phyloP scores from a whole-genome alignment of 2,113 vertebrate species.

The Malaclemys terrapin region DNA sequence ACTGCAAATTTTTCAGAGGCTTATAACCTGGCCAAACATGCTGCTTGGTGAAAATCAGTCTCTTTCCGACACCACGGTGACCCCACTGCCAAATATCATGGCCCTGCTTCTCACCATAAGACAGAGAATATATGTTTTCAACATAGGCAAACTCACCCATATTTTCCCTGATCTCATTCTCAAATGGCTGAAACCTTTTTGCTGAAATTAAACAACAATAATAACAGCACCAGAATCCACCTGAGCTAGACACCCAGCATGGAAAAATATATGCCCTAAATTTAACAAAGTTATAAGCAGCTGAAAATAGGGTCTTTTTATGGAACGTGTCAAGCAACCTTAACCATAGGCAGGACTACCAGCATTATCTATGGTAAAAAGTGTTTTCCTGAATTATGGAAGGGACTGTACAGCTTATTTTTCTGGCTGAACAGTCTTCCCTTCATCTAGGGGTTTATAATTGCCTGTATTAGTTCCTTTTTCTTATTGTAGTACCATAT shows the following conservation, averaged over 20 bases:
- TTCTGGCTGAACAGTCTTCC: not conserved
- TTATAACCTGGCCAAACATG: not conserved
- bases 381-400: not conserved
- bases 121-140: not conserved
- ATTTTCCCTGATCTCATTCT: not conserved
- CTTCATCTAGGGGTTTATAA: not conserved
- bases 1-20: not conserved
- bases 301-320: not conserved
- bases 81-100: not conserved
- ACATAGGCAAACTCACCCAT: not conserved
- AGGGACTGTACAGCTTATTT: not conserved
- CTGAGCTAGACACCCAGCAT: not conserved
- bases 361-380: not conserved
- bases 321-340: slow-evolving; percentile 1
- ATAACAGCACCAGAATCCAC: not conserved
- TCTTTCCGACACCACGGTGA: not conserved
- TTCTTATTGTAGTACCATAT: not conserved
- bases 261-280: not conserved
- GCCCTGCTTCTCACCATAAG: not conserved
- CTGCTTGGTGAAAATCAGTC: not conserved
- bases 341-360: not conserved
- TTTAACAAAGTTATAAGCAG: not conserved
- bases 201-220: not conserved
- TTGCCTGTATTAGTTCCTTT: not conserved
- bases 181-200: not conserved